Evolutionary conservation across 2,888 invertebrate species (phyloP).

Genomic region (Perizoma affinitatum): DNA sequence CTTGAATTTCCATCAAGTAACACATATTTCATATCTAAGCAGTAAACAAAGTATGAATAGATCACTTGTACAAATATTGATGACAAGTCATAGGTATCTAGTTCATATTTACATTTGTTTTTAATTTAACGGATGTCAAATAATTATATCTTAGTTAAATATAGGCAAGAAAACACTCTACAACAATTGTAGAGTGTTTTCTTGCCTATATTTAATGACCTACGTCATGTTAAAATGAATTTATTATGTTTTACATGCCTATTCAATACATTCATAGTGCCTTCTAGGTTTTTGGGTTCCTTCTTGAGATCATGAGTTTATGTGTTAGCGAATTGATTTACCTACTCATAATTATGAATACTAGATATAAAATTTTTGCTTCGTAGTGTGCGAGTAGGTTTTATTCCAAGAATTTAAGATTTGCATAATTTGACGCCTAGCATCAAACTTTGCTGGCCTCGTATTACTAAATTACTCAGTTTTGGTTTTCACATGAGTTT

Average conservation of each 20-base stretch:
- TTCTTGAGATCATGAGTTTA: too few relatives aligned
- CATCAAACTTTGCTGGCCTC: constrained; percentile 36
- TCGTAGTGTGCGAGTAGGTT: background rate
- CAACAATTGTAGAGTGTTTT: too few relatives aligned
- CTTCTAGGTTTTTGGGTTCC: too few relatives aligned
- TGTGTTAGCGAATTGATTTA: too few relatives aligned
- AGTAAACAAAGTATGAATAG: constrained; percentile 10
- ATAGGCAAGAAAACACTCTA: background rate
- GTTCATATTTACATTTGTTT: constrained; percentile 3
- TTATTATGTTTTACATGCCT: too few relatives aligned
- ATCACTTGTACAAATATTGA: constrained; percentile 17
- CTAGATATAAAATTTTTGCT: too few relatives aligned
- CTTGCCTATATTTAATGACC: too few relatives aligned
- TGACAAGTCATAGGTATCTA: constrained; percentile 1
- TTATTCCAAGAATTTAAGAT: constrained; percentile 19
- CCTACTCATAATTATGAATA: too few relatives aligned
- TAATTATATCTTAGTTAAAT: constrained; percentile 2
- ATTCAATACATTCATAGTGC: too few relatives aligned
- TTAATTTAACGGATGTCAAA: constrained; percentile 1
- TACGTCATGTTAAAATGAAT: background rate
- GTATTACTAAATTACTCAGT: constrained; percentile 41
- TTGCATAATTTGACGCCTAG: constrained; percentile 27
- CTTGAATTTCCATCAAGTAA: constrained; percentile 12
- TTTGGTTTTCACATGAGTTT: constrained; percentile 29
- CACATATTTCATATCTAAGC: constrained; percentile 15